Base-by-base conservation (phyloP, 2,113 vertebrate species). In the Tupaia chinensis region DNA sequence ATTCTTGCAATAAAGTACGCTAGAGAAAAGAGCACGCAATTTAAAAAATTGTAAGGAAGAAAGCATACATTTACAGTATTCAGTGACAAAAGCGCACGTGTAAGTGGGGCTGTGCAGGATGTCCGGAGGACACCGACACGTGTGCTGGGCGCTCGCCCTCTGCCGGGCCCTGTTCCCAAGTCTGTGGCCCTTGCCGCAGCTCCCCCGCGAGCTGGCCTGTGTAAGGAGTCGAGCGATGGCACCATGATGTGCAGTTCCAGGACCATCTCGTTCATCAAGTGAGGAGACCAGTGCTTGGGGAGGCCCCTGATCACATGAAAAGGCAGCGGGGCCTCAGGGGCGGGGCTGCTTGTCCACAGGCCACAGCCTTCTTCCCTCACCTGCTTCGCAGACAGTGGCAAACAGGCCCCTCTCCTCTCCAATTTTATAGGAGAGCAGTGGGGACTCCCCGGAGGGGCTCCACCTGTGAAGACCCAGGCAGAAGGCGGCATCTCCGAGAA, bases 191-290 rank as follows among this genome's bases (percentile, higher is more conserved):
- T 56, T 17, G 1, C 25, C 9, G 23, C 27, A 10, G 25, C 1
- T 5, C 54, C 25, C 19, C 1, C 5, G 0, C 0, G 0, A 25
- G 7, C 19, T 9, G 8, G 0, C 0, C 12, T 4, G 9, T 1
- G 0, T 15, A 60, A 19, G n/a, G 34, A 9, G n/a, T 3, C 23
- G 77, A 32, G 34, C 1, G 63, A 4, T 12, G 2, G 2, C 8
- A 2, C 5, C 0, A 13, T 10, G 17, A 7, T 7, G 23, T 13
- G 2, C 63, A n/a, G 10, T 11, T 27, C 2, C 61, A 14, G 14
- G 11, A 0, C 2, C 11, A 5, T 8, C 44, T 23, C 66, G 8
- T 17, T 8, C 68, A 17, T 29, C 61, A 32, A 3, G 34, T 8
- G 56, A 32, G 44, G 91, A 61, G 12, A 54, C 60, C 56, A 6